Conservation (phyloP, 2,797 vertebrate species). For the Semaprochilodus insignis region DNA sequence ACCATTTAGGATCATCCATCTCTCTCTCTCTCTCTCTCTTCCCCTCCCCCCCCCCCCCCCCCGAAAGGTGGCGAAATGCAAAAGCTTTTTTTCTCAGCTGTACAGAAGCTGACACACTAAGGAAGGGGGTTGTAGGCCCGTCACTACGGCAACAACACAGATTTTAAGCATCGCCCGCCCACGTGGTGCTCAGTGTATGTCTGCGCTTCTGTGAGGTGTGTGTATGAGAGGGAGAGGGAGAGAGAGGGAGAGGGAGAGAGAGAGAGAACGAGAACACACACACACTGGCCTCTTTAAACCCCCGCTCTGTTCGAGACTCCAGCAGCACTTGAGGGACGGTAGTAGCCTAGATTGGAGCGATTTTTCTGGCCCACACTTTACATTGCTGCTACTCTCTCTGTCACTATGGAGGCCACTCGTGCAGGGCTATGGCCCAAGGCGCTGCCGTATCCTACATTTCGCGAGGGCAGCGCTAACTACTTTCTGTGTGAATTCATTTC, state of each 20-base stretch:
- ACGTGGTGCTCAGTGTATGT: constrained; percentile 34
- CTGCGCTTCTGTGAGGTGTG: not conserved
- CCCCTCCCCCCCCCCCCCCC: not conserved
- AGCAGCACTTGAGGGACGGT: constrained; percentile 52
- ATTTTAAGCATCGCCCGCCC: constrained; percentile 52
- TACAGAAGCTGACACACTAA: constrained; percentile 21
- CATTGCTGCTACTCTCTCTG: constrained; percentile 19
- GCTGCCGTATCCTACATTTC: constrained; percentile 49
- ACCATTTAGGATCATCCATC: not conserved
- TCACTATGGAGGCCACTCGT: constrained; percentile 50
- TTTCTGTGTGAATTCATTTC: not conserved
- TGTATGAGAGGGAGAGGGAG: not conserved
- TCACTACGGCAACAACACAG: constrained; percentile 54
- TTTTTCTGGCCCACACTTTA: constrained; percentile 40
- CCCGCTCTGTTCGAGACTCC: constrained; percentile 40
- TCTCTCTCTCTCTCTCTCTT: constrained; percentile 12
- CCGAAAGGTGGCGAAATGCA: constrained; percentile 26
- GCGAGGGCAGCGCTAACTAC: constrained; percentile 8
- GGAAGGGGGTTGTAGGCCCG: constrained; percentile 37
- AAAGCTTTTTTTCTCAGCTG: constrained; percentile 38
- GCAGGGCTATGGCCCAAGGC: constrained; percentile 50
- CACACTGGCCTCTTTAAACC: constrained; percentile 40
- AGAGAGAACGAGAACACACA: too few relatives aligned
- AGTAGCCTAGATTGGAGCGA: constrained; percentile 55
- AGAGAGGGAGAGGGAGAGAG: too few relatives aligned